Conservation (phyloP, 1,140 invertebrate species). For the Rhopalosiphum padi region DNA sequence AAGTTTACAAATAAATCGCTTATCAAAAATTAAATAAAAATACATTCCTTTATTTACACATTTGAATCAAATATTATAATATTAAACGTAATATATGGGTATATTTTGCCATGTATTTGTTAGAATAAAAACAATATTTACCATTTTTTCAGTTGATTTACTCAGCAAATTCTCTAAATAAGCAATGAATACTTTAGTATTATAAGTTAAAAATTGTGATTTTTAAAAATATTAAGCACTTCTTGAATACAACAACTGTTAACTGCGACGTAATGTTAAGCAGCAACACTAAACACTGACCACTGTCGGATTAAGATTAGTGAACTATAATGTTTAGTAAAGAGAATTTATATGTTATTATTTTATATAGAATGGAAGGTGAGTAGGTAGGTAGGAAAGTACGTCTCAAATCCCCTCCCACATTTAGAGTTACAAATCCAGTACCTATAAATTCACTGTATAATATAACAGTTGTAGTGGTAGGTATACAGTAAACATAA, state of each 20-base stretch:
- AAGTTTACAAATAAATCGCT: no score
- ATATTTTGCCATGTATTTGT: background rate
- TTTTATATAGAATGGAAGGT: background rate
- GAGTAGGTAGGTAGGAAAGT: background rate
- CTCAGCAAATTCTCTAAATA: background rate
- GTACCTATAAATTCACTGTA: background rate
- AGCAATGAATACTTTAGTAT: background rate
- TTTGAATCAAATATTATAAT: background rate
- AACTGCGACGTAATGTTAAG: background rate
- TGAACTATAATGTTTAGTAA: background rate
- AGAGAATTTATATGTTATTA: slow-evolving; percentile 2
- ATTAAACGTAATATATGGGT: background rate
- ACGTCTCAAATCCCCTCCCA: background rate
- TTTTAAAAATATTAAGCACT: background rate
- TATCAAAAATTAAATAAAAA: no score
- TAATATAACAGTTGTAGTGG: background rate
- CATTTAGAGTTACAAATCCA: background rate
- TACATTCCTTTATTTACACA: background rate
- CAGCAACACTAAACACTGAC: background rate
- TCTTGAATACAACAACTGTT: background rate
- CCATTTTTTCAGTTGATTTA: background rate
- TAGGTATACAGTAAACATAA: background rate
- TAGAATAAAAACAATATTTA: background rate
- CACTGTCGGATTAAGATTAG: background rate
- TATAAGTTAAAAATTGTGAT: background rate